Conservation (phyloP, 2,888 invertebrate genomes). For the Patella ulyssiponensis region DNA sequence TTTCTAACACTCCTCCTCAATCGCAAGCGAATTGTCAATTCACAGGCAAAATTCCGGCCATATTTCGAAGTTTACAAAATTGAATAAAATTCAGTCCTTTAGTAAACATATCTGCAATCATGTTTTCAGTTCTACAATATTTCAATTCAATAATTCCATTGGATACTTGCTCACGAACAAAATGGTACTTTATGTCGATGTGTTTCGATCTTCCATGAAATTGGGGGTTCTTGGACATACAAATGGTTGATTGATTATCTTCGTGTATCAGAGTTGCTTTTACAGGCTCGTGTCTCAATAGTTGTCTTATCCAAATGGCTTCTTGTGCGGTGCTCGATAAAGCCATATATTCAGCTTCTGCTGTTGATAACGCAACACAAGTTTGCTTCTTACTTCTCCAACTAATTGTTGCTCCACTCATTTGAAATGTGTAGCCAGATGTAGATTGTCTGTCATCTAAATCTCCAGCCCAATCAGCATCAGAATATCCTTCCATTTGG, state of each 20-base stretch:
- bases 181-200: slow-evolving; percentile 41
- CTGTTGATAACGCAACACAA: slow-evolving; percentile 36
- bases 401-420: slow-evolving; percentile 10
- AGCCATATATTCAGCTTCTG: slow-evolving; percentile 47
- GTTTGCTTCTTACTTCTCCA: slow-evolving; percentile 33
- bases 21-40: too few species aligned
- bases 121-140: background rate
- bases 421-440: background rate
- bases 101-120: slow-evolving; percentile 5
- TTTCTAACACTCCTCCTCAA: too few species aligned
- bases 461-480: too few species aligned
- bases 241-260: slow-evolving; percentile 41
- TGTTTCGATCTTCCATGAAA: slow-evolving; percentile 42
- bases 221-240: slow-evolving; percentile 29
- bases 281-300: background rate
- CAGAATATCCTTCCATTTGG: too few species aligned
- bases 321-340: slow-evolving; percentile 37
- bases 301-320: background rate
- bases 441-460: background rate
- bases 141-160: background rate
- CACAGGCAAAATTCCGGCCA: background rate
- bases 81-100: background rate
- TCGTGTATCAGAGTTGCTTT: background rate
- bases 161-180: slow-evolving; percentile 18
- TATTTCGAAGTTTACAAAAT: background rate